phyloP scores from a whole-genome alignment of 2,888 invertebrate species.

The Acrobasis repandana region DNA sequence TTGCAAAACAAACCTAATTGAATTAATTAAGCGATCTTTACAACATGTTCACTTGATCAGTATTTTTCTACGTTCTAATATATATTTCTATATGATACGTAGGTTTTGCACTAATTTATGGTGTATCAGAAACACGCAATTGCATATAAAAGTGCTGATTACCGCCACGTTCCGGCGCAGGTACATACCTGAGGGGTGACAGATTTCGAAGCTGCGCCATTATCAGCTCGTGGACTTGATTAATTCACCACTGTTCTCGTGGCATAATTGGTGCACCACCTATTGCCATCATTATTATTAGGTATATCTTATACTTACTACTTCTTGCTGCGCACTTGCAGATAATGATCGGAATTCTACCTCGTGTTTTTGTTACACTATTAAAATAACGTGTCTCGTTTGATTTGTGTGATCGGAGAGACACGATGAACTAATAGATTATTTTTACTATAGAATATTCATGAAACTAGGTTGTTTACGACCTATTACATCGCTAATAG shows the following conservation, averaged over 20 bases:
- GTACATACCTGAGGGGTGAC: conserved; percentile 47
- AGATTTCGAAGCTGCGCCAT: conserved; percentile 57
- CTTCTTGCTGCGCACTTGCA: conserved; percentile 26
- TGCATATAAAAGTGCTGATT: conserved; percentile 47
- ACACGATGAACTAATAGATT: neutral
- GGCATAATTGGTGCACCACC: conserved; percentile 54
- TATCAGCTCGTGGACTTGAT: conserved; percentile 66
- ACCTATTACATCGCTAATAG: conserved; percentile 31
- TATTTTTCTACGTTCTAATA: conserved; percentile 16
- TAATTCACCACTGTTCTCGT: conserved; percentile 45
- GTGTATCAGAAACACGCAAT: conserved; percentile 45
- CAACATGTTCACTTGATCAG: conserved; percentile 17
- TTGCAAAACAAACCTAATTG: conserved; percentile 18
- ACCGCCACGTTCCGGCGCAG: conserved; percentile 48
- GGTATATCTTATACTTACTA: conserved; percentile 41
- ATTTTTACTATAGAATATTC: conserved; percentile 18
- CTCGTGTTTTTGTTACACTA: conserved; percentile 6
- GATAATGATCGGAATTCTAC: neutral
- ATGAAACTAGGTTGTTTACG: conserved; percentile 6
- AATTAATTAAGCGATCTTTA: conserved; percentile 15
- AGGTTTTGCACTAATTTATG: conserved; percentile 27
- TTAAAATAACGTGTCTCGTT: neutral
- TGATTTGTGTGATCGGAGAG: neutral
- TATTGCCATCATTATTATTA: conserved; percentile 27
- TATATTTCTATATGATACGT: conserved; percentile 3